Evolutionary conservation across 1,140 invertebrate genomes (phyloP), one percentile per base, ranked within the genome.

Genomic region (Brachionus manjavacas): DNA sequence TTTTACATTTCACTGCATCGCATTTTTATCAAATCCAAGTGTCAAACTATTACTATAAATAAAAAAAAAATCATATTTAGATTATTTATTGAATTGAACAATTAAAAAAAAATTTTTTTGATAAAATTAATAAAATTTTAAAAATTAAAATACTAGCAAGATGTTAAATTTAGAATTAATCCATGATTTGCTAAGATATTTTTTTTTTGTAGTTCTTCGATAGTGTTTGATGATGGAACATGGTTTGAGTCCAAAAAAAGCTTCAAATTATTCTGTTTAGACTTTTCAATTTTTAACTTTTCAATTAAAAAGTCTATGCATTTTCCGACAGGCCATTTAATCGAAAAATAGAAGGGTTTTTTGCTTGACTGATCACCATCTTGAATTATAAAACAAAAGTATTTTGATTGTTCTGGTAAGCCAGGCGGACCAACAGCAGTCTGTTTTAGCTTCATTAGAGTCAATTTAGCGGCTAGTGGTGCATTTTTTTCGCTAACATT

Each of bases 381-480:
- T 41, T 80, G 49, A 20, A 64, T 80, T 20, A 80, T 60, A 39
- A 80, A 80, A 9, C 49, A 60, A 80, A 35, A 60, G 64, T 60
- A 60, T 20, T 60, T 60, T 16, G 49, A 60, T 12, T 9, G 14
- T 35, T 60, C 52, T 39, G 76, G 76, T 11, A 80, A 20, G 39
- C 76, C 76, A 11, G 76, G 31, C 8, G 76, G 76, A 31, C 76
- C 76, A n/a, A 60, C 41, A n/a, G 76, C 76, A 20, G 76, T 80
- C 52, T 80, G 76, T 60, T 80, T 80, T 16, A 80, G 20, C 52
- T 80, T 80, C 76, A 80, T 80, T 23, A 80, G 11, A 39, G 76
- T 39, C 20, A 80, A 35, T 64, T 80, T 80, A 16, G 49, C 52
- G 7, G 76, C 76, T 64, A 80, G 39, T 20, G 76, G 20, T n/a